phyloP scores from a whole-genome alignment of 92 coral and sea anemone species.

The Isaurus tuberculatus region DNA sequence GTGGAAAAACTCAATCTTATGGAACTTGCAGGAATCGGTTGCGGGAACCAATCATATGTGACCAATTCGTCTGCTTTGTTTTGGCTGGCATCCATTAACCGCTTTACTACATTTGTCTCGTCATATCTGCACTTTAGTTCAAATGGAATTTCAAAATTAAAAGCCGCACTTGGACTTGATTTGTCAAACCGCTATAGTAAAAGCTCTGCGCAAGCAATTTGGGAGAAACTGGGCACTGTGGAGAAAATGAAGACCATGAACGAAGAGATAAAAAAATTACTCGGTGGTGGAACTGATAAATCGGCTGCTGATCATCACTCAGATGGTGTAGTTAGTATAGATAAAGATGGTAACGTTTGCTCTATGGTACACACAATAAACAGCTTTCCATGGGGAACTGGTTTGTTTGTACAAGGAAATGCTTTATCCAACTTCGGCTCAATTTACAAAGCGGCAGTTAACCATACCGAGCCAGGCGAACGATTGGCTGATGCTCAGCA shows the following conservation, averaged over 20 bases:
- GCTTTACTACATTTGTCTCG: slow-evolving; percentile 80
- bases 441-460: slow-evolving; percentile 66
- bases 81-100: slow-evolving; percentile 88
- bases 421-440: slow-evolving; percentile 91
- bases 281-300: slow-evolving; percentile 64
- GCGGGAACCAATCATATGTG: slow-evolving; percentile 64
- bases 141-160: slow-evolving; percentile 61
- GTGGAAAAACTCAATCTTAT: slow-evolving; percentile 78
- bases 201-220: slow-evolving; percentile 71
- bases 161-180: slow-evolving; percentile 70
- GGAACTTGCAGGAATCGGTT: slow-evolving; percentile 83
- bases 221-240: slow-evolving; percentile 77
- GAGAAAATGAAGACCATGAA: slow-evolving; percentile 78
- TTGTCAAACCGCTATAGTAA: slow-evolving; percentile 72
- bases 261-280: slow-evolving; percentile 69
- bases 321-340: slow-evolving; percentile 85
- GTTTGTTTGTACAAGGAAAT: slow-evolving; percentile 84
- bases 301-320: slow-evolving; percentile 65
- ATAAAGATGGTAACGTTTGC: slow-evolving; percentile 89
- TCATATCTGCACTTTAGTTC: slow-evolving; percentile 59
- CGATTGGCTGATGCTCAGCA: slow-evolving; percentile 80
- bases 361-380: slow-evolving; percentile 93
- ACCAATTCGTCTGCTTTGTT: slow-evolving; percentile 78
- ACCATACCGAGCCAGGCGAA: slow-evolving; percentile 69
- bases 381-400: slow-evolving; percentile 92